Percentiles rank a stretch among this genome's conserved stretches.
phyloP scores from a whole-genome alignment of 1,140 invertebrate genomes.

The Drosophila serrata region DNA sequence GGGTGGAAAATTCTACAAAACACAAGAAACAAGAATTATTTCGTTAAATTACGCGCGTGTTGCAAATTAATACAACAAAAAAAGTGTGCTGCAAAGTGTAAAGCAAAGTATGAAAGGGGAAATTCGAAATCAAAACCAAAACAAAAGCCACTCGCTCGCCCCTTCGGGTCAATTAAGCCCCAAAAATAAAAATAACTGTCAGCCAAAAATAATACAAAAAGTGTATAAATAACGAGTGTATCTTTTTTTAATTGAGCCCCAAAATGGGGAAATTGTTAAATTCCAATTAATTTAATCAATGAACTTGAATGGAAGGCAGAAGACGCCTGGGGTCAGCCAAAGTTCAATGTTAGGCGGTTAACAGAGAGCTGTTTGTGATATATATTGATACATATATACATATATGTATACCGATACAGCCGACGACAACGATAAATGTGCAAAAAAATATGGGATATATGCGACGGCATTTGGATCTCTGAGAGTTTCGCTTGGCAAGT shows the following conservation, averaged over 20 bases:
- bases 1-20: conserved; percentile 12
- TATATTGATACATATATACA: neutral
- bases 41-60: conserved; percentile 39
- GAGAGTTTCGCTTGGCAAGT: conserved; percentile 19
- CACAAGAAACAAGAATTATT: conserved; percentile 6
- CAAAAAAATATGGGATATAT: conserved; percentile 9
- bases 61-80: conserved; percentile 9
- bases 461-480: neutral
- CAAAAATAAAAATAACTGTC: conserved; percentile 12
- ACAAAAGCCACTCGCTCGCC: conserved; percentile 20
- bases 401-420: neutral
- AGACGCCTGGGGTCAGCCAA: neutral
- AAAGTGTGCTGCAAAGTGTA: conserved; percentile 6
- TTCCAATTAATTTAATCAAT: conserved; percentile 67
- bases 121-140: conserved; percentile 34
- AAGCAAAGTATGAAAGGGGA: conserved; percentile 25
- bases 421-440: conserved; percentile 3
- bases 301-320: conserved; percentile 58
- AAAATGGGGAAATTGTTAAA: conserved; percentile 35
- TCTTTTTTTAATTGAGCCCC: conserved; percentile 32
- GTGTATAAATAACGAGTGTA: conserved; percentile 4
- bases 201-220: conserved; percentile 10
- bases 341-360: conserved; percentile 13
- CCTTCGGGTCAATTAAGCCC: conserved; percentile 32
- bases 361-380: neutral